A percentile compares a stretch with the other conserved stretches of the same genome.
These are phyloP conservation scores for Otolemur garnettii DNA, from an alignment of 2,113 vertebrate genomes.

Conservation along the genomic window DNA sequence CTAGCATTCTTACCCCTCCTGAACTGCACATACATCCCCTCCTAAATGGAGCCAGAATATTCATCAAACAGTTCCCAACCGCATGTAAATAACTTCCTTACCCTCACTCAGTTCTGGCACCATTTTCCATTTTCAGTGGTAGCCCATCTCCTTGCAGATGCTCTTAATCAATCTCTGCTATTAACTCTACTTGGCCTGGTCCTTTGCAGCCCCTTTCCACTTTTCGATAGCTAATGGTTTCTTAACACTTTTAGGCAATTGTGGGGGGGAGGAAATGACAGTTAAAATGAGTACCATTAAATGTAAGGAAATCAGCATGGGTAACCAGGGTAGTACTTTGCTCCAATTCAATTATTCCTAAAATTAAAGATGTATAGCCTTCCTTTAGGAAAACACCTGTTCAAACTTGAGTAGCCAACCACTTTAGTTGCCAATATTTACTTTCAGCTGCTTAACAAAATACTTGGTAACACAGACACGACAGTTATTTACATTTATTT, in stretches of 20 bases:
- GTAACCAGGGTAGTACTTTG: slow-evolving; percentile 53
- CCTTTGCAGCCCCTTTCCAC: too few species aligned
- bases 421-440: slow-evolving; percentile 82
- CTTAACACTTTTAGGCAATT: not conserved
- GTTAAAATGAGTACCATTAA: slow-evolving; percentile 11
- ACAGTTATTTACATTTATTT: slow-evolving; percentile 58
- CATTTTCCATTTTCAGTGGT: too few species aligned
- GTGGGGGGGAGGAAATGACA: not conserved
- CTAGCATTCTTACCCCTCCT: too few species aligned
- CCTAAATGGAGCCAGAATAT: too few species aligned
- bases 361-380: slow-evolving; percentile 66
- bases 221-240: too few species aligned
- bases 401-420: slow-evolving; percentile 85
- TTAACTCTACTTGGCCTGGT: too few species aligned
- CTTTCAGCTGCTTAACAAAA: slow-evolving; percentile 79
- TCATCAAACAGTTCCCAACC: too few species aligned
- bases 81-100: too few species aligned
- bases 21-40: too few species aligned
- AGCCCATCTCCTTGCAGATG: too few species aligned
- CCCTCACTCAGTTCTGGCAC: too few species aligned
- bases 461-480: slow-evolving; percentile 51
- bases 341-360: slow-evolving; percentile 72
- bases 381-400: slow-evolving; percentile 84
- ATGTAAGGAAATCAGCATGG: not conserved
- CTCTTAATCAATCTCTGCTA: too few species aligned